Base-by-base conservation (phyloP, 2,797 vertebrate species). In the Danio aesculapii region DNA sequence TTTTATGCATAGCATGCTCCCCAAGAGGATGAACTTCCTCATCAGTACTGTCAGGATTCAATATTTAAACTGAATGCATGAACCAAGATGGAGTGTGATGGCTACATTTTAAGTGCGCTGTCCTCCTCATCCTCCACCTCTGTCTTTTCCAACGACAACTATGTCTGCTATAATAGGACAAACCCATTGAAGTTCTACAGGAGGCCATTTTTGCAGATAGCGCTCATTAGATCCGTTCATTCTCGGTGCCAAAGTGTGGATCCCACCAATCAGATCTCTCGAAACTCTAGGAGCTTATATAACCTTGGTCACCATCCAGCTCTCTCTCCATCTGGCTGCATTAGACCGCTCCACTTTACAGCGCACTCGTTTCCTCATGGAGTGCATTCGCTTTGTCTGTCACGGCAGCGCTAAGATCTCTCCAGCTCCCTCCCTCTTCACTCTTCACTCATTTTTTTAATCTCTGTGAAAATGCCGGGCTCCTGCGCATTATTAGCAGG, bases 381-480 rank as follows among this genome's bases (percentile, higher is more conserved):
- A 87, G 83, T 75, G 81, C 61, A 61, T 78, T 86, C 41, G 71
- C 80, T 86, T 84, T 87, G 82, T 82, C 73, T 81, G 80, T 83
- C 84, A 81, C 84, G 62, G 50, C 43, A 58, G 47, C 76, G 90
- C 84, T 86, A 89, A 89, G 86, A 88, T 87, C 87, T 77, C 61
- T 88, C 85, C 50, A 69, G 53, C 44, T 75, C 67, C 75, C 41
- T 69, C 77, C 59, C 55, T 59, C 58, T 90, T 89, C 83, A 91
- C 91, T 92, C 91, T 92, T 89, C 92, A 92, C 92, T 93, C 88
- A 88, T 89, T 92, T 81, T 72, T 81, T 81, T 67, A 81, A 81
- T 81, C 79, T 74, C 49, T 66, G 78, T 55, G 69, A 64, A 73
- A 79, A 53, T 71, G 68, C 69, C 1, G 77, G 72, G 77, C 49